Base-by-base conservation (phyloP, 2,888 invertebrate species). In the Endotricha flammealis region DNA sequence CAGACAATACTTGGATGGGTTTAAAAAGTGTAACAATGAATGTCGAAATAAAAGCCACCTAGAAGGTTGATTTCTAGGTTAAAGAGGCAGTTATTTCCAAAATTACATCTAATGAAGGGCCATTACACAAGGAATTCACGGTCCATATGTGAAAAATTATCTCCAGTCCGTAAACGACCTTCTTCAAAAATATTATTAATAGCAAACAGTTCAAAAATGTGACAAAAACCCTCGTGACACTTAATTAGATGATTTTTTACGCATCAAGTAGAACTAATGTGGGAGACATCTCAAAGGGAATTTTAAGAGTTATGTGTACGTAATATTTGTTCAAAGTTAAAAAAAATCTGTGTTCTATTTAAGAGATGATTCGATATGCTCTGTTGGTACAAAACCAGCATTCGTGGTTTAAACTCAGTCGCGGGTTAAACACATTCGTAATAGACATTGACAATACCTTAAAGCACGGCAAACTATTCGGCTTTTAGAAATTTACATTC, bases 31-130 rank as follows among this genome's bases (percentile, higher is more conserved):
- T n/a, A n/a, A n/a, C n/a, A n/a, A n/a, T n/a, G n/a, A n/a, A n/a
- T n/a, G n/a, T n/a, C n/a, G n/a, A n/a, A n/a, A n/a, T n/a, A n/a
- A n/a, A n/a, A n/a, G n/a, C n/a, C n/a, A n/a, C n/a, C n/a, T n/a
- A n/a, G n/a, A n/a, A n/a, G n/a, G n/a, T n/a, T n/a, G n/a, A n/a
- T n/a, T n/a, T n/a, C n/a, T n/a, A n/a, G n/a, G n/a, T n/a, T n/a
- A n/a, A n/a, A n/a, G n/a, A n/a, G n/a, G n/a, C n/a, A n/a, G n/a
- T 16, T 16, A 8, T 32, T 61, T 59, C 58, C 54, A 58, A 68
- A 76, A 76, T 73, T 68, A 67, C 64, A 49, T 41, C 57, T 77
- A 77, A 77, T 74, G 63, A 63, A 36, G 23, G 39, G 36, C 46
- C 46, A 50, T 55, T 50, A 49, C 46, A 50, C 40, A 48, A 44